These are phyloP conservation scores for Celastrina argiolus DNA, from an alignment of 2,888 invertebrate species.

Conservation along the genomic window DNA sequence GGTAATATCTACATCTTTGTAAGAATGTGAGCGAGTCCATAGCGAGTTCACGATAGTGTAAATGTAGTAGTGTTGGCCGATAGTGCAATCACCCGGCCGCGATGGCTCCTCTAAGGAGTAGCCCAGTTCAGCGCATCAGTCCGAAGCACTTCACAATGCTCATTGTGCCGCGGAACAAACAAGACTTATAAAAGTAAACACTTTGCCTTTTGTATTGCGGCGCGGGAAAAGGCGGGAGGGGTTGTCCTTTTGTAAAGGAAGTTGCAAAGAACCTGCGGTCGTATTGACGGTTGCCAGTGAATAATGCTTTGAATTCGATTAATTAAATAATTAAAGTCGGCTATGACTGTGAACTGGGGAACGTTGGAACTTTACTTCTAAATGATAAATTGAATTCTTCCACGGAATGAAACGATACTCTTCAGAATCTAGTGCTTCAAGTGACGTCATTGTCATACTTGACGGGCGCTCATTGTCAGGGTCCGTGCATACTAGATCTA, in stretches of 20 bases:
- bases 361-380: not conserved
- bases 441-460: not conserved
- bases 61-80: no score
- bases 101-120: not conserved
- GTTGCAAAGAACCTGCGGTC: not conserved
- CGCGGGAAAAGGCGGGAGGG: not conserved
- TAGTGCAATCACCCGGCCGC: no score
- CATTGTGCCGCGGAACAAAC: not conserved
- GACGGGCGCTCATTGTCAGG: not conserved
- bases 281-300: not conserved
- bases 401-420: not conserved
- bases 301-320: not conserved
- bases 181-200: conserved; percentile 3
- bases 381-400: not conserved
- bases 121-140: not conserved
- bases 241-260: not conserved
- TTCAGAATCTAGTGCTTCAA: not conserved
- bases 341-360: not conserved
- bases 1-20: no score
- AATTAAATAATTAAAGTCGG: not conserved
- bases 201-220: not conserved
- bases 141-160: not conserved
- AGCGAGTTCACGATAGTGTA: no score
- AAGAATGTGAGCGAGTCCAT: no score
- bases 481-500: not conserved